These are phyloP conservation scores for Melanophora roralis DNA, from an alignment of 2,888 invertebrate species.

Conservation along the genomic window DNA sequence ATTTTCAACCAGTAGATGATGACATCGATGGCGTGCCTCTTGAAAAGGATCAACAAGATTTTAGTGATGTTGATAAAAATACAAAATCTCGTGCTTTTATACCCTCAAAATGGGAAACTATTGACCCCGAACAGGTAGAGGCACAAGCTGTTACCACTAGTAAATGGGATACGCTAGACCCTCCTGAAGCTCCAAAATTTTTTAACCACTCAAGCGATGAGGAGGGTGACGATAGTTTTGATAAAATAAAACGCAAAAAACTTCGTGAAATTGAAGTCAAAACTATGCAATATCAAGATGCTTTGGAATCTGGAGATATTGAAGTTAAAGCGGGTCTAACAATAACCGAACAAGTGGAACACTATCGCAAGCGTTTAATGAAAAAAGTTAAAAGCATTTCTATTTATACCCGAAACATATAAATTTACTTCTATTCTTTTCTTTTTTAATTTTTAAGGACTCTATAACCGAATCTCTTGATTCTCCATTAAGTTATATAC, in stretches of 20 bases:
- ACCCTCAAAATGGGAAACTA: constrained; percentile 97
- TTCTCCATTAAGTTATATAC: constrained; percentile 70
- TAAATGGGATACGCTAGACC: constrained; percentile 90
- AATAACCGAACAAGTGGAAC: constrained; percentile 89
- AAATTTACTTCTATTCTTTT: no score
- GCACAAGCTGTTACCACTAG: constrained; percentile 91
- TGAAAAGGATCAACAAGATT: constrained; percentile 73
- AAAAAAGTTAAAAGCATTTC: constrained; percentile 85
- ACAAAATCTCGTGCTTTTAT: constrained; percentile 84
- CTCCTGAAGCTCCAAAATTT: constrained; percentile 76
- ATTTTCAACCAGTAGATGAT: constrained; percentile 80
- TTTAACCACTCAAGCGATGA: constrained; percentile 75
- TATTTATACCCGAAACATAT: no score
- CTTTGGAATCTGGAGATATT: constrained; percentile 91
- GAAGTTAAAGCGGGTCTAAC: constrained; percentile 85
- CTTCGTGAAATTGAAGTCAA: constrained; percentile 96
- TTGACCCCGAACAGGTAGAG: constrained; percentile 90
- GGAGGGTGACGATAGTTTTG: constrained; percentile 81
- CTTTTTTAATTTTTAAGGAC: constrained; percentile 60
- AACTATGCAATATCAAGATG: constrained; percentile 96
- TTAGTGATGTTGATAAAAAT: constrained; percentile 56
- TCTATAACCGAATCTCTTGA: constrained; percentile 65
- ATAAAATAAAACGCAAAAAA: constrained; percentile 84
- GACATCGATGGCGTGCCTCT: constrained; percentile 87
- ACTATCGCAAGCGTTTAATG: constrained; percentile 92